These are phyloP conservation scores for Netelia virgata DNA, from an alignment of 2,888 invertebrate species.

Conservation along the genomic window DNA sequence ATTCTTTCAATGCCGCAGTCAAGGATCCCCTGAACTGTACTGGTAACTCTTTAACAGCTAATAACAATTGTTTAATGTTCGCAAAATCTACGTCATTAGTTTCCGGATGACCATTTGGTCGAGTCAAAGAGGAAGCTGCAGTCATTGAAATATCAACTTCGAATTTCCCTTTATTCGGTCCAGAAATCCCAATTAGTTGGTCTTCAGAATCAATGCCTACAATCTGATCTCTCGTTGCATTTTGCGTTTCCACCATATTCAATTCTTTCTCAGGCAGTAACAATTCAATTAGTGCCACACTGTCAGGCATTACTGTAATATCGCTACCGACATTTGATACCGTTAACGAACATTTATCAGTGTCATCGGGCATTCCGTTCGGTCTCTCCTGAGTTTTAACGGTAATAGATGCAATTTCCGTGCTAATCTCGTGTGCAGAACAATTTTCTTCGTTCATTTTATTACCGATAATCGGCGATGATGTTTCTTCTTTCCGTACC, in stretches of 20 bases:
- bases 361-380: neutral
- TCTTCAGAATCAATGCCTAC: neutral
- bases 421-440: slow-evolving; percentile 21
- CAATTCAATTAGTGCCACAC: neutral
- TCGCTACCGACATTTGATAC: neutral
- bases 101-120: slow-evolving; percentile 1
- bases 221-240: neutral
- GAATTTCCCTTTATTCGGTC: neutral
- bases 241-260: neutral
- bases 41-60: slow-evolving; percentile 80
- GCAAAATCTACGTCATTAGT: slow-evolving; percentile 53
- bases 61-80: slow-evolving; percentile 78
- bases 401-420: slow-evolving; percentile 45
- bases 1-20: slow-evolving; percentile 78
- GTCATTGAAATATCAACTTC: neutral
- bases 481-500: slow-evolving; percentile 74
- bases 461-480: slow-evolving; percentile 71
- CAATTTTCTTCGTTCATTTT: slow-evolving; percentile 69
- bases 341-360: slow-evolving; percentile 3
- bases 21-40: slow-evolving; percentile 80
- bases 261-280: neutral
- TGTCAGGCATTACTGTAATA: neutral
- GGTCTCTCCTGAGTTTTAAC: slow-evolving; percentile 70
- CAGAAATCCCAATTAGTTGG: neutral
- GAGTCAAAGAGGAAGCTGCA: neutral